phyloP scores from a whole-genome alignment of 2,888 invertebrate genomes.

The Stenurella melanura region DNA sequence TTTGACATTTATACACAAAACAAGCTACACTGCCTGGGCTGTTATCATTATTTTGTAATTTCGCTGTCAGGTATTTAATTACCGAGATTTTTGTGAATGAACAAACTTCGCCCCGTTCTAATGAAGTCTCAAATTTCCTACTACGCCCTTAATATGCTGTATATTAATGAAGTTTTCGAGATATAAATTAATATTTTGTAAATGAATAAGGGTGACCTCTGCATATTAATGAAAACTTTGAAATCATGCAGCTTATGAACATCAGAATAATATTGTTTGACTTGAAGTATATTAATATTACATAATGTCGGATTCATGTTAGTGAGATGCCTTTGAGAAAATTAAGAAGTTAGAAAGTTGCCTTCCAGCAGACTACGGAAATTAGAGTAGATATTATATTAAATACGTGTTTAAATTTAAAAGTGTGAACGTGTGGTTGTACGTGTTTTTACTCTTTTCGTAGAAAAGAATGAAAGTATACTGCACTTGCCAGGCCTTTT shows the following conservation, averaged over 20 bases:
- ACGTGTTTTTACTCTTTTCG: no score
- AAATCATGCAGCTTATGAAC: conserved; percentile 23
- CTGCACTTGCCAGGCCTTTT: no score
- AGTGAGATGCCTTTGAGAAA: no score
- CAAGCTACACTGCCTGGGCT: no score
- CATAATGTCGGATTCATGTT: not conserved
- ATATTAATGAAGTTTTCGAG: conserved; percentile 37
- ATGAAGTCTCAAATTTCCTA: conserved; percentile 28
- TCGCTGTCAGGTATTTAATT: conserved; percentile 27
- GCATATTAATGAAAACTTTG: conserved; percentile 26
- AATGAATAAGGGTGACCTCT: conserved; percentile 28
- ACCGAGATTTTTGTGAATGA: conserved; percentile 36
- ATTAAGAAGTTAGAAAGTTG: no score
- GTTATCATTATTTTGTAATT: not conserved
- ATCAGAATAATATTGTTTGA: not conserved
- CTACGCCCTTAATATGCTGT: conserved; percentile 26
- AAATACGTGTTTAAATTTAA: no score
- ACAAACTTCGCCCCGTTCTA: conserved; percentile 20
- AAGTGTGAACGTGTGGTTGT: no score
- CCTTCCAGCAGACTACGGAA: no score
- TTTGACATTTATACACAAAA: no score
- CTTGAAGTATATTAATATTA: not conserved
- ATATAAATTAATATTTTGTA: conserved; percentile 34
- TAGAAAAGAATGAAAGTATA: no score
- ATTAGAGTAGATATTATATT: no score